A percentile compares a stretch with the other conserved stretches of the same genome.
These are phyloP conservation scores for Pteronotus mesoamericanus DNA, from an alignment of 2,797 vertebrate genomes.

Conservation along the genomic window DNA sequence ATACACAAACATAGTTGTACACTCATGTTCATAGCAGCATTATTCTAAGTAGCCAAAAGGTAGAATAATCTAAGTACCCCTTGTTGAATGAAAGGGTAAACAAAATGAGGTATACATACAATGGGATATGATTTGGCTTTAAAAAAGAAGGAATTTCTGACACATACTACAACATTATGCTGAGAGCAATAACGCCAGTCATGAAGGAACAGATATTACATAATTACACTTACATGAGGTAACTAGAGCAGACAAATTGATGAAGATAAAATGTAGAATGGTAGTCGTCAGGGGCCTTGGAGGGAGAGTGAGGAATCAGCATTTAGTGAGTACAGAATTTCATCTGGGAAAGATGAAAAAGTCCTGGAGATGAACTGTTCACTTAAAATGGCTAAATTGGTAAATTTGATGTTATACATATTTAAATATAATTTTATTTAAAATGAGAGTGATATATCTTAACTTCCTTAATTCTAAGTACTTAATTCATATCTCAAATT, in stretches of 20 bases:
- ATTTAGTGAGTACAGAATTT: background rate
- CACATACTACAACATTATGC: background rate
- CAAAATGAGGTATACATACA: background rate
- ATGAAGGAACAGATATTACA: background rate
- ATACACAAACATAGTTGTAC: background rate
- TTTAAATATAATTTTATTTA: background rate
- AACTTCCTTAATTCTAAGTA: background rate
- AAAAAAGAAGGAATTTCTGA: background rate
- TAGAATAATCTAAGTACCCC: background rate
- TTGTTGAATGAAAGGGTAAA: background rate
- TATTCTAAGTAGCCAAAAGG: background rate
- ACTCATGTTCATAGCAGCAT: background rate
- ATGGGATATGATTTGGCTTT: background rate
- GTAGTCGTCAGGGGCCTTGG: background rate
- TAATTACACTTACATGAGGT: background rate
- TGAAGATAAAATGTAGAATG: background rate
- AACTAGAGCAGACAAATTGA: background rate
- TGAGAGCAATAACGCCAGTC: background rate
- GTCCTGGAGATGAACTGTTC: background rate
- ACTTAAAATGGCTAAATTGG: too few relatives aligned
- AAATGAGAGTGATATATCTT: background rate
- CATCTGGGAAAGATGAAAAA: background rate
- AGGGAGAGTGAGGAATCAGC: background rate
- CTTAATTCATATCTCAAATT: background rate
- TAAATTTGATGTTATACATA: background rate